Conservation (phyloP, 1,140 invertebrate genomes). For the Paralvinella palmiformis region DNA sequence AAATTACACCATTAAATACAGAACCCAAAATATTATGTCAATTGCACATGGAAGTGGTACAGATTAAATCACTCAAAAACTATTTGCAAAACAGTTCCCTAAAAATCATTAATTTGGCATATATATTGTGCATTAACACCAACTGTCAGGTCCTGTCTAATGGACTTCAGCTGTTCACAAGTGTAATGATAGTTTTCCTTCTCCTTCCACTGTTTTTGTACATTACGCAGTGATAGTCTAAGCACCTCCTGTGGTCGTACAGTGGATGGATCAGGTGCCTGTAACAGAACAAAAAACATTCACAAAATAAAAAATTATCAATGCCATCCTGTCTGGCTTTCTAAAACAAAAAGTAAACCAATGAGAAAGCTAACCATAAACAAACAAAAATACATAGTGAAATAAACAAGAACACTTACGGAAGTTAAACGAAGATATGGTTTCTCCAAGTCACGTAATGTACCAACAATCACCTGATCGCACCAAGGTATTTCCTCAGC, state of each 20-base stretch:
- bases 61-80: no score
- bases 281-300: conserved; percentile 26
- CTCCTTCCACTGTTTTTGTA: conserved; percentile 81
- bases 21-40: no score
- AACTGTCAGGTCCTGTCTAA: conserved; percentile 96
- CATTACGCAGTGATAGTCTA: conserved; percentile 75
- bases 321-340: no score
- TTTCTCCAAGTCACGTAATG: conserved; percentile 87
- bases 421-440: conserved; percentile 87
- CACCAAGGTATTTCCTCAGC: conserved; percentile 33
- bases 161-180: conserved; percentile 97
- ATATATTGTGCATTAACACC: no score
- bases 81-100: no score
- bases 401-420: conserved; percentile 50
- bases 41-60: no score
- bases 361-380: conserved; percentile 78
- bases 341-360: no score
- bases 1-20: no score
- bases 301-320: background rate
- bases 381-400: background rate
- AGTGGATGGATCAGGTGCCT: conserved; percentile 85
- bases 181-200: conserved; percentile 91
- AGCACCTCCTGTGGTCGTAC: conserved; percentile 84
- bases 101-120: no score
- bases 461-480: conserved; percentile 76